Evolutionary conservation across 2,888 invertebrate species (phyloP).

Genomic region (Phalangium opilio): DNA sequence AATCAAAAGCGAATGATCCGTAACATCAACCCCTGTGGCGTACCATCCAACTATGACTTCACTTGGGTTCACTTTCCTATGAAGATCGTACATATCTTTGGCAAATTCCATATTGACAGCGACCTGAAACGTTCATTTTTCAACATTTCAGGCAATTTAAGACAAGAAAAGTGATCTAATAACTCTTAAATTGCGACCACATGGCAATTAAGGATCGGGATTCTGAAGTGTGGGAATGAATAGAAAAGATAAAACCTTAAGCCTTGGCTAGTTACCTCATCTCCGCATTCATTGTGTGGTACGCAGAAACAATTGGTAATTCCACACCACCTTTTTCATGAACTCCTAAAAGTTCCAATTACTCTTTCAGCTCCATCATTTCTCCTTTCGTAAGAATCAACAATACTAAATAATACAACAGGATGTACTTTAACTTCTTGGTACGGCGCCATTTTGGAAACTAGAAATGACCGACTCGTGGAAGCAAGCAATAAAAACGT

Average conservation of each 20-base stretch:
- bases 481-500: too few relatives aligned
- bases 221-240: too few relatives aligned
- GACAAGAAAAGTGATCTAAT: too few relatives aligned
- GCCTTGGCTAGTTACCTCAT: conserved; percentile 41
- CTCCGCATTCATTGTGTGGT: conserved; percentile 93
- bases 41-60: conserved; percentile 95
- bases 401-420: conserved; percentile 93
- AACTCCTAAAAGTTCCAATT: conserved; percentile 82
- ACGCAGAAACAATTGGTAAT: conserved; percentile 98
- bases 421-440: conserved; percentile 84
- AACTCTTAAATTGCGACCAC: neutral
- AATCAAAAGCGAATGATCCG: conserved; percentile 90
- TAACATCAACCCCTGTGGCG: conserved; percentile 94
- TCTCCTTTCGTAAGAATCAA: conserved; percentile 91
- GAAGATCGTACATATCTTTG: conserved; percentile 83
- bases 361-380: conserved; percentile 92
- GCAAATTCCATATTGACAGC: conserved; percentile 95
- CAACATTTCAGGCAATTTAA: conserved; percentile 5
- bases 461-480: too few relatives aligned
- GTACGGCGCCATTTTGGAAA: conserved; percentile 55
- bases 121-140: conserved; percentile 47
- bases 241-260: neutral
- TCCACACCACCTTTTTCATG: conserved; percentile 86
- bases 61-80: conserved; percentile 76
- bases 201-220: neutral